Base-by-base conservation (phyloP, 2,113 vertebrate species). In the Otis tarda region DNA sequence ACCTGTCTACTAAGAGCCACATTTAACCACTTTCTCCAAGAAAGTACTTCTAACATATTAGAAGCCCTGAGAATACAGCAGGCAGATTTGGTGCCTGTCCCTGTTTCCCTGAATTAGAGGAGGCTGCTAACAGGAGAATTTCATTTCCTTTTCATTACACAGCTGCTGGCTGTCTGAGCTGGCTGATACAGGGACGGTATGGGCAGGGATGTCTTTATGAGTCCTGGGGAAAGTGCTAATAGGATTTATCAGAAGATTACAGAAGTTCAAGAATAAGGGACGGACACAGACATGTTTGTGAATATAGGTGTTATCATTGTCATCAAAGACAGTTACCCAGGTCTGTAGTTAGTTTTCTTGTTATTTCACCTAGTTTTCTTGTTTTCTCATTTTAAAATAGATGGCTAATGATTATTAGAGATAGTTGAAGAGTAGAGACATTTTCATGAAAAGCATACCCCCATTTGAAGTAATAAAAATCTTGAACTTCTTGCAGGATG, bases 81-180 rank as follows among this genome's bases (percentile, higher is more conserved):
- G 43, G 35, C 30, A 71, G n/a, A 60, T 81, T 79, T 0, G 0
- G 23, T 69, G 21, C 50, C 79, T 90, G 53, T 60, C 45, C 49
- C 71, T 41, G 41, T 61, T 96, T 87, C 59, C 39, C 43, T 16
- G 37, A 77, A 83, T 47, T 87, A 52, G 31, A 94, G 59, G 61
- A 84, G 71, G 56, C 57, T 87, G 68, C 78, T 83, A 87, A 93
- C 57, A 94, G 82, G 78, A 83, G 93, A 90, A 95, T 75, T 83
- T 82, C 30, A 93, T 93, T 93, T 94, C 78, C 52, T 93, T 92
- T 93, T 67, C 0, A 8, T 94, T 92, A 43, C 0, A 0, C 80
- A 89, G 91, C 76, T 94, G 89, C 80, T 0, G 3, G 50, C 55
- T 89, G 89, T 15, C 65, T 89, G 67, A 83, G 65, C 53, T 64